Conservation (phyloP, 2,113 vertebrate genomes). For the Orthonyx spaldingii region DNA sequence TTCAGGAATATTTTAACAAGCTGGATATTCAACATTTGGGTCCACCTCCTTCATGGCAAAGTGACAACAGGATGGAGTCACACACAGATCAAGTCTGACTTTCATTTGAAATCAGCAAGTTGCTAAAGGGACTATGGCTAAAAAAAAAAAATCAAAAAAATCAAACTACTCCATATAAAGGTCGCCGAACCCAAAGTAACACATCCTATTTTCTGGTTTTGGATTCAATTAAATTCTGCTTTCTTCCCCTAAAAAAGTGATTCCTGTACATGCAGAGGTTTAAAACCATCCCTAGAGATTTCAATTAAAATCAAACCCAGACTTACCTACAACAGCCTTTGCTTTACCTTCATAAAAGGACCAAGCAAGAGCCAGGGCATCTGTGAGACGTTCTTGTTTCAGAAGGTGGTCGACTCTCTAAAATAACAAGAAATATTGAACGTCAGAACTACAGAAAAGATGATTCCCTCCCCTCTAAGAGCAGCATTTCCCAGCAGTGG, state of each 20-base stretch:
- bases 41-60: background rate
- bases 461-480: background rate
- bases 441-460: background rate
- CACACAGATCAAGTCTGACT: background rate
- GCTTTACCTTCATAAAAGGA: conserved; percentile 95
- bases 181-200: background rate
- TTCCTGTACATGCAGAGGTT: background rate
- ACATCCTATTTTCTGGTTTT: background rate
- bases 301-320: background rate
- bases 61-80: background rate
- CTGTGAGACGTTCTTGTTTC: conserved; percentile 89
- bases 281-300: background rate
- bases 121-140: background rate
- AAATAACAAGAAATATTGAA: background rate
- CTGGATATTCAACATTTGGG: background rate
- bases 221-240: background rate
- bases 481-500: background rate
- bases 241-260: background rate
- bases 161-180: background rate
- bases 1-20: background rate
- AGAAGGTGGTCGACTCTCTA: conserved; percentile 91
- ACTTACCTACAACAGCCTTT: conserved; percentile 93
- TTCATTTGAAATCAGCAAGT: background rate
- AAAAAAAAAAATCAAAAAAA: background rate
- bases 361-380: conserved; percentile 93